A percentile compares a stretch with the other conserved stretches of the same genome.
Conservation (phyloP, 2,888 invertebrate species). For the Hypomecis atomaria region DNA sequence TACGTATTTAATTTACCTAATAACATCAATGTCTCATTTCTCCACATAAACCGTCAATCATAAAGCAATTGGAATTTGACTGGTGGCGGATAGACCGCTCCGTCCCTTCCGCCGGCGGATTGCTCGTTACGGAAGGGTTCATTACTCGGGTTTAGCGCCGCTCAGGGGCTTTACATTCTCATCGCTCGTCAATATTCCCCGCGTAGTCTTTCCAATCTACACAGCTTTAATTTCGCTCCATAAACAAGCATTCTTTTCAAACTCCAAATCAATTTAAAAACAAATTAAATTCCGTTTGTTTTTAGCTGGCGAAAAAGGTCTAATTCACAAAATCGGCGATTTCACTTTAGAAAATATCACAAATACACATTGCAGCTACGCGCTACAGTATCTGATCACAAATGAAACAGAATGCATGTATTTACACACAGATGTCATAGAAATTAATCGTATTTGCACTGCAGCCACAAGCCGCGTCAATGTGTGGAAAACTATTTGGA, state of each 20-base stretch:
- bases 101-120: constrained; percentile 49
- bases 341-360: too few species aligned
- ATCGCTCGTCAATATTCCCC: constrained; percentile 53
- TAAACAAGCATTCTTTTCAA: constrained; percentile 23
- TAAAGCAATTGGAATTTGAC: constrained; percentile 39
- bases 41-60: constrained; percentile 32
- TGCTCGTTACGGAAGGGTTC: constrained; percentile 61
- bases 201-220: constrained; percentile 29
- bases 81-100: constrained; percentile 46
- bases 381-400: too few species aligned
- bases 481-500: too few species aligned
- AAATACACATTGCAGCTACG: too few species aligned
- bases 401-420: too few species aligned
- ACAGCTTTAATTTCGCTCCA: constrained; percentile 18
- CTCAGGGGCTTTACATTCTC: constrained; percentile 55
- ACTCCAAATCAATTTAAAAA: not conserved
- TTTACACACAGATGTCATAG: too few species aligned
- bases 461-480: too few species aligned
- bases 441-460: too few species aligned
- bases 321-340: too few species aligned
- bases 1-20: not conserved
- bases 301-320: too few species aligned
- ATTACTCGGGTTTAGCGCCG: constrained; percentile 59
- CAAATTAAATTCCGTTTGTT: too few species aligned
- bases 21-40: not conserved